Evolutionary conservation across 1,140 invertebrate genomes (phyloP), one percentile per base, ranked within the genome.

Genomic region (Proales similis): DNA sequence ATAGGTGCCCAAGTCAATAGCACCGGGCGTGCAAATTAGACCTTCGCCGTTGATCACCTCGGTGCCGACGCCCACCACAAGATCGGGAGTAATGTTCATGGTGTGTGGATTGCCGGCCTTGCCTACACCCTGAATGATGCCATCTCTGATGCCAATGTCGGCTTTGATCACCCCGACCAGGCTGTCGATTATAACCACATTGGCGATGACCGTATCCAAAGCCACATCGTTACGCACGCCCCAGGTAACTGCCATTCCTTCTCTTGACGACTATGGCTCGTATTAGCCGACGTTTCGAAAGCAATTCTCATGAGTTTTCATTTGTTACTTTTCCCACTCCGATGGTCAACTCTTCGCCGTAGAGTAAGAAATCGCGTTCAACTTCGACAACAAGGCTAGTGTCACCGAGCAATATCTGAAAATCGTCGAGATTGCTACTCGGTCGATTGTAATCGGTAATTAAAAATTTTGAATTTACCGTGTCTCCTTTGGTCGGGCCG

Each of bases 321-420:
- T 39, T 6, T 22, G 24, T 63, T 66, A 74, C 72, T 67, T 77
- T 77, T 39, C 75, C 75, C 19, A 72, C 72, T n/a, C 75, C 75
- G 66, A 76, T 76, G 61, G 73, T 75, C 30, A 70, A 68, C 63
- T 76, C 75, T 38, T 77, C 74, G 17, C 74, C 75, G 64, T 75
- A 75, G 6, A 68, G 65, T 19, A 71, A 70, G 42, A 66, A 69
- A 63, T 77, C 75, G 60, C 67, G 69, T 66, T 74, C 73, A 7
- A 77, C 70, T 67, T 75, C 71, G 22, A 77, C 65, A 0, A 75
- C 33, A 24, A 77, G 63, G 39, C 65, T 68, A 0, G 70, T 77
- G 57, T 77, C 74, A 3, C 71, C 74, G 1, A 77, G 65, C 4
- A 70, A 66, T 3, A 76, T 29, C 71, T 74, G 22, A 48, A 19